These are phyloP conservation scores for Brenthis hecate DNA, from an alignment of 2,888 invertebrate genomes.

Conservation along the genomic window DNA sequence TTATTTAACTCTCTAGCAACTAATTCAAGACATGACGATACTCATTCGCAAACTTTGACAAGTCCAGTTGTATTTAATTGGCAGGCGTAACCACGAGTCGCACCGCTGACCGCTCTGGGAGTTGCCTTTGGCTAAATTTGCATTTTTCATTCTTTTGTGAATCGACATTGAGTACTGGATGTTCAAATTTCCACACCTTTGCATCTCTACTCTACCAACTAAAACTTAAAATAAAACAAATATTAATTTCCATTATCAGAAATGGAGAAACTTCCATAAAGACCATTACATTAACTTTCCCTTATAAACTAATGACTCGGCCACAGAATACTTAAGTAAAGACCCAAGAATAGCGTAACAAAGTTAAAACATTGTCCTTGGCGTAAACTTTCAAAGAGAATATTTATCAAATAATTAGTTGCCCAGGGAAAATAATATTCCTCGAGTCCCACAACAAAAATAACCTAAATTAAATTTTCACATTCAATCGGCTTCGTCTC, in stretches of 20 bases:
- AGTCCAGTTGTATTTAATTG: slow-evolving; percentile 73
- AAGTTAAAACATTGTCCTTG: slow-evolving; percentile 26
- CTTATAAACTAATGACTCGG: slow-evolving; percentile 21
- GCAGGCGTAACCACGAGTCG: slow-evolving; percentile 48
- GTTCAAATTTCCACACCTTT: slow-evolving; percentile 38
- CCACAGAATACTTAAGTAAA: slow-evolving; percentile 27
- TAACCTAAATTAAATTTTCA: slow-evolving; percentile 79
- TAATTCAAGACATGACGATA: slow-evolving; percentile 42
- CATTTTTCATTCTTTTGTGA: slow-evolving; percentile 67
- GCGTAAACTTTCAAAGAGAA: slow-evolving; percentile 24
- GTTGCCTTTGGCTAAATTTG: slow-evolving; percentile 53
- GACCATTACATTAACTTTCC: slow-evolving; percentile 22
- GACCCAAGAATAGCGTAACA: slow-evolving; percentile 23
- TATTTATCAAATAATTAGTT: slow-evolving; percentile 50
- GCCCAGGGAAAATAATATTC: slow-evolving; percentile 59
- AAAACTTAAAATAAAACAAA: background rate
- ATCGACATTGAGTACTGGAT: slow-evolving; percentile 49
- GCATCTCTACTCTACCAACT: background rate
- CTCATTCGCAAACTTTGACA: slow-evolving; percentile 72
- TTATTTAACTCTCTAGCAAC: slow-evolving; percentile 7
- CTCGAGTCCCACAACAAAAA: slow-evolving; percentile 66
- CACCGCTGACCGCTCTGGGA: slow-evolving; percentile 42
- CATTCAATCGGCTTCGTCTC: slow-evolving; percentile 68
- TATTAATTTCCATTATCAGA: slow-evolving; percentile 10
- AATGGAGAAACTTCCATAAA: slow-evolving; percentile 22